phyloP scores from a whole-genome alignment of 53 echinoderm and acorn worm species.

The Henricia sp. region DNA sequence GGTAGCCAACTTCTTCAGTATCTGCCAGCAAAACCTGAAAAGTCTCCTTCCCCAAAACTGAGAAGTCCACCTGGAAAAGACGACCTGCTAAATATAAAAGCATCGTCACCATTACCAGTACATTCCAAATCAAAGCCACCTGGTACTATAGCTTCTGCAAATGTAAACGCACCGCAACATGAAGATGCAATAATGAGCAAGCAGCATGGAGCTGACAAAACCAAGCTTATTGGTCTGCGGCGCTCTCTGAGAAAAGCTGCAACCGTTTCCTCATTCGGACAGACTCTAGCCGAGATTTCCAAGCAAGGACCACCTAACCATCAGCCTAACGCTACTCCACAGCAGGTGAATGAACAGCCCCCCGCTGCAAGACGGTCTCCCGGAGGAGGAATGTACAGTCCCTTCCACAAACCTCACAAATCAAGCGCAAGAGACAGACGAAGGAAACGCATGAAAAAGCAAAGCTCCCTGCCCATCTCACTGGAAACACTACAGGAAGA shows the following conservation, averaged over 20 bases:
- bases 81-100: neutral
- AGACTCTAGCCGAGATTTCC: conserved; percentile 42
- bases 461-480: conserved; percentile 95
- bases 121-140: neutral
- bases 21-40: conserved; percentile 26
- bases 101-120: neutral
- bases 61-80: neutral
- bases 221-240: conserved; percentile 29
- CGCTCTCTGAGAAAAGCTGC: conserved; percentile 66
- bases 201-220: conserved; percentile 42
- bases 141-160: neutral
- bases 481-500: conserved; percentile 94
- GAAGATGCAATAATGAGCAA: conserved; percentile 43
- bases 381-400: conserved; percentile 41
- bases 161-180: neutral
- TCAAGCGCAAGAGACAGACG: conserved; percentile 82
- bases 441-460: conserved; percentile 76
- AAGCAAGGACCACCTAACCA: conserved; percentile 26
- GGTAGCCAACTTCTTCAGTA: conserved; percentile 25
- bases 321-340: neutral
- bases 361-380: conserved; percentile 25
- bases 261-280: conserved; percentile 62
- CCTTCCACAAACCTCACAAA: conserved; percentile 66
- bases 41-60: conserved; percentile 33
- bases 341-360: neutral